Evolutionary conservation across 2,797 vertebrate species (phyloP), one percentile per base, ranked within the genome.

Genomic region (Lagorchestes hirsutus): DNA sequence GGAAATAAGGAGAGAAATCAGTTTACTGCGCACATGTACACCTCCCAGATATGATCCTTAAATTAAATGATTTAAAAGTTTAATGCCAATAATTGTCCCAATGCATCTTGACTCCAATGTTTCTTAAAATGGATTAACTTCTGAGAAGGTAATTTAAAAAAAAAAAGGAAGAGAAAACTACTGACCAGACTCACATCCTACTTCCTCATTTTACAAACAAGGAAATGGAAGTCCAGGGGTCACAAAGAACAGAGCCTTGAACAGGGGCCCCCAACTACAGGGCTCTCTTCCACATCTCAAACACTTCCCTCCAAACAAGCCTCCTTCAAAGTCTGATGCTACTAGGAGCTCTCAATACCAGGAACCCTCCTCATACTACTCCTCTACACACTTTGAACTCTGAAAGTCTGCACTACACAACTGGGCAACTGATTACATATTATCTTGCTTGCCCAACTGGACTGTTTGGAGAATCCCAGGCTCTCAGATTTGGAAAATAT

Each of bases 1-100:
- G 96, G 92, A 97, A 92, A 97, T 55, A 94, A 96, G 24, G 96
- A 91, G 34, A 40, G 52, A 24, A 50, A 87, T 96, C 95, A 96
- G 14, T n/a, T 67, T 94, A 1, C 9, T 22, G 31, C 82, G 54
- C 46, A 92, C 29, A 1, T 0, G 54, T 14, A 18, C 52, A 55
- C 40, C 34, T 22, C 62, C 96, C 54, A 52, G 50, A 90, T 59
- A 40, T 14, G 56, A n/a, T 5, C 34, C 31, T 14, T 0, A 91
- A 52, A 62, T 56, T 67, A 94, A 91, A 55, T 8, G 34, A 22
- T 3, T 9, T 12, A 54, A 8, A n/a, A 82, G n/a, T 27, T 82
- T 46, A 46, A 82, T 27, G 22, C 8, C 16, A 10, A 1, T 27
- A 82, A 82, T 22, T 82, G 40, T 40, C 74, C 9, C 40, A 82